Evolutionary conservation across 2,797 vertebrate species (phyloP).

Genomic region (Pteronotus mesoamericanus): DNA sequence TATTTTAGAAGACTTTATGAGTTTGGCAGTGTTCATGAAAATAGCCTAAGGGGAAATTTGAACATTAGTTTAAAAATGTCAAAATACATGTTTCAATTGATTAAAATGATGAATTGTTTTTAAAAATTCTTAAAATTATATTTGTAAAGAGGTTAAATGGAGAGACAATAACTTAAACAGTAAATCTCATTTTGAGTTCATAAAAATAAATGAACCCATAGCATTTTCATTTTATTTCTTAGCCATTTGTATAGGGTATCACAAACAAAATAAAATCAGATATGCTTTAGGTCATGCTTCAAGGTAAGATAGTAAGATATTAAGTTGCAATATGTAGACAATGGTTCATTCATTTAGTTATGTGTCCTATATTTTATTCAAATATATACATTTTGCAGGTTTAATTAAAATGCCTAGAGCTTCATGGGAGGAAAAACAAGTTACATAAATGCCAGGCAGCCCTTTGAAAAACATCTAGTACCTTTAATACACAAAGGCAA

Average conservation of each 20-base stretch:
- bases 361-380: not conserved
- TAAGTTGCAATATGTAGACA: not conserved
- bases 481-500: not conserved
- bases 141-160: not conserved
- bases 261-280: not conserved
- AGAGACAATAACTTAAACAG: not conserved
- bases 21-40: not conserved
- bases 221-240: not conserved
- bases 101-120: not conserved
- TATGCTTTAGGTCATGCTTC: not conserved
- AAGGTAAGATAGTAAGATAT: not conserved
- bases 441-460: not conserved
- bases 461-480: not conserved
- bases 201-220: slow-evolving; percentile 4
- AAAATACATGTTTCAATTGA: not conserved
- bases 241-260: not conserved
- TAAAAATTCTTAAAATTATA: not conserved
- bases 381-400: not conserved
- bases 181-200: not conserved
- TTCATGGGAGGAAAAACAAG: not conserved
- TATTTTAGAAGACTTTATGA: not conserved
- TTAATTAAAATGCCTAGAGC: not conserved
- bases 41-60: not conserved
- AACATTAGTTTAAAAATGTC: not conserved
- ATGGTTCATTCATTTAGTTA: not conserved